phyloP scores from a whole-genome alignment of 2,113 vertebrate genomes.

The Saiga tatarica region DNA sequence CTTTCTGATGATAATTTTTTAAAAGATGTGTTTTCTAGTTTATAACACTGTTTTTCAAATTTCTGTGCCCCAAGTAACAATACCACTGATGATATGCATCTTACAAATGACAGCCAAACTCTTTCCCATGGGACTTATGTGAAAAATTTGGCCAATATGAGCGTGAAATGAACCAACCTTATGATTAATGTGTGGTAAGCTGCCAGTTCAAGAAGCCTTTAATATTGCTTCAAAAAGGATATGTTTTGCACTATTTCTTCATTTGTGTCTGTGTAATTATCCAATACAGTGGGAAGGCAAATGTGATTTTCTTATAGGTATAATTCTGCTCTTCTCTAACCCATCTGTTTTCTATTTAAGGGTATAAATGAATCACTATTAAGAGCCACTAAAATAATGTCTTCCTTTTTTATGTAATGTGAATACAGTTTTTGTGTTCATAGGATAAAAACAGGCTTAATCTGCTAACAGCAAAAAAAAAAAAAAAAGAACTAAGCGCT shows the following conservation, averaged over 20 bases:
- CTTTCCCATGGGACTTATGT: neutral
- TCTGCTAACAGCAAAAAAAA: neutral
- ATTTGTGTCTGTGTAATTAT: conserved; percentile 24
- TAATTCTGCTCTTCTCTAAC: neutral
- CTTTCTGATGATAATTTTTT: neutral
- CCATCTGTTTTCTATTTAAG: conserved; percentile 10
- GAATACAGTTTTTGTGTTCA: neutral
- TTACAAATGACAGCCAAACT: neutral
- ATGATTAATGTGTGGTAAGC: neutral
- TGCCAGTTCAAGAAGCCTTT: neutral
- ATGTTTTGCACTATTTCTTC: neutral
- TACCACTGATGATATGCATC: neutral
- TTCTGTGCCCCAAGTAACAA: neutral
- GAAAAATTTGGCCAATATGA: neutral
- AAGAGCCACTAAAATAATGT: conserved; percentile 18
- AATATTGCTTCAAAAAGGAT: neutral
- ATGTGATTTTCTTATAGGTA: conserved; percentile 9
- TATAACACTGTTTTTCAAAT: neutral
- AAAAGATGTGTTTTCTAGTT: neutral
- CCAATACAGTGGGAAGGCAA: conserved; percentile 21
- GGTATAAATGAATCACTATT: conserved; percentile 15
- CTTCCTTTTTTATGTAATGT: conserved; percentile 19
- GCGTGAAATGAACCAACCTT: neutral
- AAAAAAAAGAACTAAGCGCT: neutral
- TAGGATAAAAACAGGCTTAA: conserved; percentile 10